A percentile compares a stretch with the other conserved stretches of the same genome.
Conservation (phyloP, 2,888 invertebrate species). For the Conus canariensis region DNA sequence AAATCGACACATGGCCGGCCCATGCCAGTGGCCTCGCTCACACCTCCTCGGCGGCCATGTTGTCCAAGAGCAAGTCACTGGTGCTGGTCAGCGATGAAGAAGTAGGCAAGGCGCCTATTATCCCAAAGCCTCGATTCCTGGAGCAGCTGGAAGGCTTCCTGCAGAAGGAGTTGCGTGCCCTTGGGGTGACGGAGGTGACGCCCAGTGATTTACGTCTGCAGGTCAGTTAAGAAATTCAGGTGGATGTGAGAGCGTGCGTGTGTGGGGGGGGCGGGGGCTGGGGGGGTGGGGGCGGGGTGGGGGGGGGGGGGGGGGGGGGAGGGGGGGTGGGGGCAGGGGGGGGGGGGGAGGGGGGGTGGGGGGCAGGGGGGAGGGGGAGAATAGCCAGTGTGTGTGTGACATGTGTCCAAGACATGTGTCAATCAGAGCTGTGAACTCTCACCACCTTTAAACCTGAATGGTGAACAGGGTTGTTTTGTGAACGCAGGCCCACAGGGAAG, state of each 20-base stretch:
- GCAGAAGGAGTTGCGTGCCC: constrained; percentile 75
- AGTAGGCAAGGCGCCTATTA: constrained; percentile 72
- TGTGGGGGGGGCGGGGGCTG: background rate
- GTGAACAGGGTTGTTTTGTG: background rate
- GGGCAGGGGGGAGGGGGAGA: too few relatives aligned
- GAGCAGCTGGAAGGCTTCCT: constrained; percentile 77
- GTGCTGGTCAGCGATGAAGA: constrained; percentile 72
- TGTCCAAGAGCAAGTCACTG: constrained; percentile 75
- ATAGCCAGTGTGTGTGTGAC: background rate
- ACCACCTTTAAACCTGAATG: background rate
- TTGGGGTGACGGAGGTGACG: constrained; percentile 73
- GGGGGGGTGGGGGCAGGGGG: too few relatives aligned
- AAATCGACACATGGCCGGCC: constrained; percentile 78
- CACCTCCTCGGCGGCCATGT: constrained; percentile 65
- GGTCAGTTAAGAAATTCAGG: constrained; percentile 48
- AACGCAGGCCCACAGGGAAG: constrained; percentile 77
- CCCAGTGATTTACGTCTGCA: constrained; percentile 76
- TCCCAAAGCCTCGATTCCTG: constrained; percentile 77
- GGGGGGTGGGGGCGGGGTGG: too few relatives aligned
- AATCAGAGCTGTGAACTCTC: too few relatives aligned
- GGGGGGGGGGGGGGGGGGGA: too few relatives aligned
- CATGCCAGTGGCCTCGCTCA: constrained; percentile 75
- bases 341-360: too few relatives aligned
- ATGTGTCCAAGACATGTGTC: too few relatives aligned
- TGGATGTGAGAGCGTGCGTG: background rate